Conservation (phyloP, 2,797 vertebrate species). For the Steatocranus sp. region DNA sequence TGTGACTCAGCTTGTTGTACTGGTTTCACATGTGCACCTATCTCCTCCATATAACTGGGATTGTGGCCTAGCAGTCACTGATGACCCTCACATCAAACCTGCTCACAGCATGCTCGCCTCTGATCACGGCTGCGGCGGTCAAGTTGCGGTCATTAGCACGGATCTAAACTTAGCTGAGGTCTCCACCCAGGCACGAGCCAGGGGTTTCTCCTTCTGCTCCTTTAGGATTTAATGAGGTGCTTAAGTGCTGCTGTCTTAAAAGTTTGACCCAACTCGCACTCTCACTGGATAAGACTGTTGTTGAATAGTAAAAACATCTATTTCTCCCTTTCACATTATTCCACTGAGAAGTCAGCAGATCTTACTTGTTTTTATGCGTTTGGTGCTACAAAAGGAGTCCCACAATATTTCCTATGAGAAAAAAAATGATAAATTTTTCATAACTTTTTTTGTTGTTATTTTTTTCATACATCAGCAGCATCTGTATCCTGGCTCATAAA, state of each 20-base stretch:
- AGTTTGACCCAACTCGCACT: not conserved
- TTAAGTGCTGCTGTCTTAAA: not conserved
- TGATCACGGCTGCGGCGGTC: constrained; percentile 15
- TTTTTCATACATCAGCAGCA: not conserved
- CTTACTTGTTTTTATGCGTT: not conserved
- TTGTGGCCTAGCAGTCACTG: not conserved
- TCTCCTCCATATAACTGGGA: not conserved
- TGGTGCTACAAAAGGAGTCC: not conserved
- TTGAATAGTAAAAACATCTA: not conserved
- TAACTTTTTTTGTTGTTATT: not conserved
- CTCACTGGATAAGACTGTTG: not conserved
- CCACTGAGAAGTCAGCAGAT: not conserved
- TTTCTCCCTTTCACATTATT: not conserved
- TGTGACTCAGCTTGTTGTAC: not conserved
- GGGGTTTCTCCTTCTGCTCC: not conserved
- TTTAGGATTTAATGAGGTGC: not conserved
- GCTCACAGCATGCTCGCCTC: constrained; percentile 4
- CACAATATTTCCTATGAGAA: not conserved
- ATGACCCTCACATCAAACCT: not conserved
- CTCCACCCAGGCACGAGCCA: constrained; percentile 42
- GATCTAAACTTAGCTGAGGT: constrained; percentile 31
- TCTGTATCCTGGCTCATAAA: not conserved
- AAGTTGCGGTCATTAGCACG: not conserved
- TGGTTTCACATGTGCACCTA: not conserved
- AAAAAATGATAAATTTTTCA: constrained; percentile 9